These are phyloP conservation scores for Meghimatium bilineatum DNA, from an alignment of 2,888 invertebrate species.

Conservation along the genomic window DNA sequence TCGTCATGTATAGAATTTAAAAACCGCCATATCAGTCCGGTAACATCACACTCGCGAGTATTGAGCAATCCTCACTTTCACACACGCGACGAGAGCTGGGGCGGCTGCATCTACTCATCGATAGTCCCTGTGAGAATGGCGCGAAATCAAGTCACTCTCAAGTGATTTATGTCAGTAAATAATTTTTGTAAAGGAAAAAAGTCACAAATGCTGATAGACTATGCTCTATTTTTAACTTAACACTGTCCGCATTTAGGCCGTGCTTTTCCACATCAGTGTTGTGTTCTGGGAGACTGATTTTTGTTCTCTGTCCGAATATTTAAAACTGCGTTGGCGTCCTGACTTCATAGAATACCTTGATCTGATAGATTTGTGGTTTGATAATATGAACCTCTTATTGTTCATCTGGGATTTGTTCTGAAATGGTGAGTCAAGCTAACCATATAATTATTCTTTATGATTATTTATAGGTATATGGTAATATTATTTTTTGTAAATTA, in stretches of 20 bases:
- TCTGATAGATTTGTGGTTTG: neutral
- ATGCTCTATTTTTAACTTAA: too few relatives aligned
- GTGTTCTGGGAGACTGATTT: neutral
- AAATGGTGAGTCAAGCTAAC: constrained; percentile 10
- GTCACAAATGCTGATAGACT: too few relatives aligned
- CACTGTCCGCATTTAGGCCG: neutral
- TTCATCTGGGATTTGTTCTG: constrained; percentile 3
- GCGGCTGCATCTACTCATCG: neutral
- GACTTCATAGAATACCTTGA: neutral
- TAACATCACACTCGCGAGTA: neutral
- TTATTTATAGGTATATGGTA: too few relatives aligned
- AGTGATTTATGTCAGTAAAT: too few relatives aligned
- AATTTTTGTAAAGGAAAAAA: too few relatives aligned
- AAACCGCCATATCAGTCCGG: neutral
- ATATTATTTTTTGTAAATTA: too few relatives aligned
- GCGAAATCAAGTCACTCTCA: too few relatives aligned
- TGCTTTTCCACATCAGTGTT: neutral
- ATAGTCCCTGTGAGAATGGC: neutral
- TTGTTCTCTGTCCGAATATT: neutral
- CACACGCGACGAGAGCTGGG: neutral
- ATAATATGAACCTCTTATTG: neutral
- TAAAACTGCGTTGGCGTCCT: neutral
- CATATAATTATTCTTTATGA: too few relatives aligned
- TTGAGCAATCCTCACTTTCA: neutral
- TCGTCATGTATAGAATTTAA: neutral